Evolutionary conservation across 2,797 vertebrate species (phyloP), one percentile per base, ranked within the genome.

Genomic region (Taenioides sp.): DNA sequence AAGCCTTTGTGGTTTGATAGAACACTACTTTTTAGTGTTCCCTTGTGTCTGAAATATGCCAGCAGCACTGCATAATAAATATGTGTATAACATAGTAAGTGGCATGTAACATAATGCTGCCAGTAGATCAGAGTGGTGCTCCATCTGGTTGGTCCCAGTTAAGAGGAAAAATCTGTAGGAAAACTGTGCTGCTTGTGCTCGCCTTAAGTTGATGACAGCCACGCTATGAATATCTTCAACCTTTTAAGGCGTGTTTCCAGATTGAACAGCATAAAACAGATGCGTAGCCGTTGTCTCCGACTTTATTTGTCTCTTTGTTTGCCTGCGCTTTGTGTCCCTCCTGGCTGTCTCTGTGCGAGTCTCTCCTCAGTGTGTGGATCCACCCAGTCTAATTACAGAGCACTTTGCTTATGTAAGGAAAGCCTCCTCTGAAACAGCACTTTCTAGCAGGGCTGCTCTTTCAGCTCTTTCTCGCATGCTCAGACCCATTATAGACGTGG

Each of bases 331-430:
- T 83, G 49, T 75, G 71, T 79, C 75, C 17, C 69, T 76, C 70
- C 77, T 61, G 61, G 62, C 76, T 69, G 68, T 76, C 70, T 83
- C 77, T 75, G 63, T 78, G 79, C 65, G 66, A 69, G 80, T 83
- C 79, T 78, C 71, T 72, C 77, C 75, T 83, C 73, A 81, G 65
- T 72, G 83, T 72, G 83, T 72, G 90, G 92, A 92, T 88, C 89
- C 93, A 89, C 92, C 92, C 92, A 91, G 85, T 79, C 77, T 93
- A 94, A 94, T 94, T 93, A 93, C 91, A 94, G 92, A 91, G 84
- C 84, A 83, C 80, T 89, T 81, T 92, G 91, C 91, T 94, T 92
- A 89, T 92, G 90, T 84, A 89, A 91, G 89, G 84, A 84, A 91
- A 91, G 81, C 84, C 86, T 87, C 77, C 76, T 86, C 87, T 90